phyloP scores from a whole-genome alignment of 2,888 invertebrate species.

The Strigamia crassipes region DNA sequence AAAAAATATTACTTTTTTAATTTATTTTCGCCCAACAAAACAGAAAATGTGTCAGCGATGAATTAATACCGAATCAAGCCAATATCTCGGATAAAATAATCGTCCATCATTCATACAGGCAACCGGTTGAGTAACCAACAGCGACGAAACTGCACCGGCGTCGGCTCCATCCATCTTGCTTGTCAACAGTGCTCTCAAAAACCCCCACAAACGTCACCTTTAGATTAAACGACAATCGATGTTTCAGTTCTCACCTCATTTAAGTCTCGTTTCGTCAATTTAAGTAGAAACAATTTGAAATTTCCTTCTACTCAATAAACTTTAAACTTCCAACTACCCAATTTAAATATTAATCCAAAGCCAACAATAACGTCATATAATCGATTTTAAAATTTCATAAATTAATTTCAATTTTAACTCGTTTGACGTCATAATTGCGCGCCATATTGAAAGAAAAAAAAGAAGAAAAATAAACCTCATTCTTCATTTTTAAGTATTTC shows the following conservation, averaged over 20 bases:
- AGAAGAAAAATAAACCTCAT: no score
- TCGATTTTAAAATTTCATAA: no score
- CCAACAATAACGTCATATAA: no score
- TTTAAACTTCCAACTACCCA: neutral
- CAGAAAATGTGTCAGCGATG: neutral
- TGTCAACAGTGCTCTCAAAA: neutral
- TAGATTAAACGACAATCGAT: slow-evolving; percentile 13
- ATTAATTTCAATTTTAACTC: no score
- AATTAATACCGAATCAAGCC: neutral
- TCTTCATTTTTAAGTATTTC: neutral
- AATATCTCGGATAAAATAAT: slow-evolving; percentile 14
- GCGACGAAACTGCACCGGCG: neutral
- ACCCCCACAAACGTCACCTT: neutral
- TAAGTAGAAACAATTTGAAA: neutral
- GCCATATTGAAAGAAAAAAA: neutral
- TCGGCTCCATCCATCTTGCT: neutral
- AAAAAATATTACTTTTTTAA: neutral
- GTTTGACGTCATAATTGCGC: neutral
- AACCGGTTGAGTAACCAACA: neutral
- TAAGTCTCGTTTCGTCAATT: neutral
- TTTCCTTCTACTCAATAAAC: neutral
- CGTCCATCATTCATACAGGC: neutral
- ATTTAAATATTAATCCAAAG: neutral
- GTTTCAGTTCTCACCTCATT: slow-evolving; percentile 18
- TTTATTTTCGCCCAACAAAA: neutral